A percentile compares a stretch with the other conserved stretches of the same genome.
Conservation (phyloP, 2,888 invertebrate genomes). For the Shargacucullia verbasci region DNA sequence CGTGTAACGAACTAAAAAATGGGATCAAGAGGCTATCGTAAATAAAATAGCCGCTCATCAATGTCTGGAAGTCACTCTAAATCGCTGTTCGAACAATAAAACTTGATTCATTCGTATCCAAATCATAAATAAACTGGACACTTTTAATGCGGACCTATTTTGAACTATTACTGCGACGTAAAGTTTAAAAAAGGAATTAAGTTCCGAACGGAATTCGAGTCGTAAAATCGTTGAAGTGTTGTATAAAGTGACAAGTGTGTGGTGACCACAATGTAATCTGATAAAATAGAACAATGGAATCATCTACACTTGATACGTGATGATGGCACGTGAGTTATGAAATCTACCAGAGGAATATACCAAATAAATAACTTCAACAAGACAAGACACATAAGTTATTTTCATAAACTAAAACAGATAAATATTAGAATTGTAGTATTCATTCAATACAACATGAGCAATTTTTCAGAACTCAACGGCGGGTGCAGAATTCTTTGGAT, state of each 20-base stretch:
- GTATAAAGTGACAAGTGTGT: slow-evolving; percentile 64
- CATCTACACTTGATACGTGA: no score
- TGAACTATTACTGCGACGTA: slow-evolving; percentile 83
- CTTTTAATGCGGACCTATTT: slow-evolving; percentile 82
- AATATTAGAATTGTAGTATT: no score
- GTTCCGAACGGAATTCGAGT: slow-evolving; percentile 68
- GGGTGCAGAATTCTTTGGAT: no score
- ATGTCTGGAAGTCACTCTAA: slow-evolving; percentile 73
- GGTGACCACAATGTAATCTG: slow-evolving; percentile 55
- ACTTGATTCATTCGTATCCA: slow-evolving; percentile 75
- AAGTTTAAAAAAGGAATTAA: slow-evolving; percentile 72
- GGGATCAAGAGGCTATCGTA: slow-evolving; percentile 78
- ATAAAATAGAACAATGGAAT: neutral
- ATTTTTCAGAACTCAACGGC: no score
- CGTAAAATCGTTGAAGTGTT: slow-evolving; percentile 67
- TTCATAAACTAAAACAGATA: no score
- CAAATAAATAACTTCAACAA: no score
- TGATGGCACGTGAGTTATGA: no score
- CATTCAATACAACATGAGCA: no score
- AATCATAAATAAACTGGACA: slow-evolving; percentile 81
- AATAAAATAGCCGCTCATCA: slow-evolving; percentile 76
- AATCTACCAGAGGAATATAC: no score
- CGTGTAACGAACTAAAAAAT: slow-evolving; percentile 74
- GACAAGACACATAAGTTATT: no score
- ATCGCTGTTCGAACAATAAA: slow-evolving; percentile 78